Conservation (phyloP, 2,113 vertebrate genomes). For the Prunella fulvescens region DNA sequence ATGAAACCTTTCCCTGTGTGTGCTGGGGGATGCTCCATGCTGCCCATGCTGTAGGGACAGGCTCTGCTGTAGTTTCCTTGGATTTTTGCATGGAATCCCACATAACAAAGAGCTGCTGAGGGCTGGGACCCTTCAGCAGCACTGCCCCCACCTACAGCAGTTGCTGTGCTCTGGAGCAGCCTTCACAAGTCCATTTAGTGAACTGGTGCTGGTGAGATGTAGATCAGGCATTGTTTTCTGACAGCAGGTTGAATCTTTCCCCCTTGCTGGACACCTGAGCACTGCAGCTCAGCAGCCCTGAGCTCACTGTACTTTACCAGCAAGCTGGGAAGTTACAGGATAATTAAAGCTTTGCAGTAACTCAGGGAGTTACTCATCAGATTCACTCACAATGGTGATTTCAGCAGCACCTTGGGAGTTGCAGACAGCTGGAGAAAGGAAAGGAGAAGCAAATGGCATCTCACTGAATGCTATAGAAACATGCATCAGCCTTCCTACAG, state of each 20-base stretch:
- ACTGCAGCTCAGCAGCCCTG: not conserved
- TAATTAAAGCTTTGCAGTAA: constrained; percentile 11
- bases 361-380: not conserved
- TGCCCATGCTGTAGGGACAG: rapidly evolving
- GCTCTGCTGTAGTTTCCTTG: not conserved
- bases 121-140: not conserved
- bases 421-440: not conserved
- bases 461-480: not conserved
- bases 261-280: not conserved
- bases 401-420: not conserved
- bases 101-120: not conserved
- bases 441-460: not conserved
- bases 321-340: not conserved
- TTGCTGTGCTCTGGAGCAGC: not conserved
- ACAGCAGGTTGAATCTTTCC: not conserved
- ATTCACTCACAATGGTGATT: not conserved
- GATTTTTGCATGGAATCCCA: not conserved
- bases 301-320: not conserved
- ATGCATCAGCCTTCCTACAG: not conserved
- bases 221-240: not conserved
- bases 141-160: not conserved
- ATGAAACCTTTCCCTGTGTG: not conserved
- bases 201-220: not conserved
- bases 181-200: not conserved
- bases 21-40: rapidly evolving